Percentiles rank a stretch among this genome's conserved stretches.
Conservation (phyloP, 2,113 vertebrate species). For the Barnardius zonarius region DNA sequence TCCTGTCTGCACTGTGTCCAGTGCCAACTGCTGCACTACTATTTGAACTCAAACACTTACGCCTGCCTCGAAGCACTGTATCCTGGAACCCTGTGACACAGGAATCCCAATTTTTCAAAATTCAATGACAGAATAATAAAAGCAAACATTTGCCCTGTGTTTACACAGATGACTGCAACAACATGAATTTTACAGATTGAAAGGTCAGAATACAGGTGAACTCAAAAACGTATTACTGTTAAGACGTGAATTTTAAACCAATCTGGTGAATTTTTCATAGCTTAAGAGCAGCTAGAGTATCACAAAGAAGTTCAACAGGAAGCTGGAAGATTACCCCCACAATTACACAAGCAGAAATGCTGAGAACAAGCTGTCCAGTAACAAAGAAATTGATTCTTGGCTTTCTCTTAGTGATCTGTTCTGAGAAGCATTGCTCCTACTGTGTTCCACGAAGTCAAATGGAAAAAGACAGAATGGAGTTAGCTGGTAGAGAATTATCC, state of each 20-base stretch:
- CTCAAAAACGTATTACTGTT: neutral
- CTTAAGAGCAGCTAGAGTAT: neutral
- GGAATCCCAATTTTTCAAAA: neutral
- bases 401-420: neutral
- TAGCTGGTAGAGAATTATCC: neutral
- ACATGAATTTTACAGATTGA: neutral
- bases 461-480: neutral
- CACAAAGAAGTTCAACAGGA: neutral
- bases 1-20: neutral
- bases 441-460: neutral
- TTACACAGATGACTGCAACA: neutral
- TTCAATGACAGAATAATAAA: constrained; percentile 5
- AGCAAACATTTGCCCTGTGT: neutral
- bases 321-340: neutral
- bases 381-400: neutral
- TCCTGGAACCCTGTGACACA: neutral
- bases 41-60: neutral
- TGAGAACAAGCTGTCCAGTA: neutral
- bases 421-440: neutral
- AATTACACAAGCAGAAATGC: neutral
- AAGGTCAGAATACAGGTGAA: neutral
- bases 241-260: neutral
- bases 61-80: neutral
- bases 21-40: neutral
- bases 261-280: neutral